Evolutionary conservation across 2,888 invertebrate species (phyloP).

Genomic region (Litoditis marina): DNA sequence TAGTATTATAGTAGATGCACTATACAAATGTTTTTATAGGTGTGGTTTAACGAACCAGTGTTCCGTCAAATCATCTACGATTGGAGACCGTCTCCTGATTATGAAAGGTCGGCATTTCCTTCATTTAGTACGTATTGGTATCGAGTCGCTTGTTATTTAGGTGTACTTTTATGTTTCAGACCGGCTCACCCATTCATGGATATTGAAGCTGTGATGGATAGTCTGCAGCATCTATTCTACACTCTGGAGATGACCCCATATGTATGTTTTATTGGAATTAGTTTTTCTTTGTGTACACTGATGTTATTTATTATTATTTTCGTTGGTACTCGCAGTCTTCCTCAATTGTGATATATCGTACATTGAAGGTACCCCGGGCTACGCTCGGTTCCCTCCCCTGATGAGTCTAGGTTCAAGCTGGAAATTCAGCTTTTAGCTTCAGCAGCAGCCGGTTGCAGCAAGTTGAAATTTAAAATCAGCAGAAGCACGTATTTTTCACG

Average conservation of each 20-base stretch:
- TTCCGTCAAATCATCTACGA: conserved; percentile 59
- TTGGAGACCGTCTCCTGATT: conserved; percentile 41
- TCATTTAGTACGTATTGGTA: background rate
- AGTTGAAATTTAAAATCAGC: no score
- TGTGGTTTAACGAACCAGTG: conserved; percentile 58
- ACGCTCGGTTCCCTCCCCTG: no score
- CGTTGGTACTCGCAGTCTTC: no score
- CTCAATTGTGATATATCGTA: no score
- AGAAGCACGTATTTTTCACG: no score
- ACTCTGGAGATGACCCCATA: conserved; percentile 54
- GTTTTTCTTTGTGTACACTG: background rate
- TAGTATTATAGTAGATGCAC: background rate
- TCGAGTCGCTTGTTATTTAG: background rate
- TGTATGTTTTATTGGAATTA: conserved; percentile 29
- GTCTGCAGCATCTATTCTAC: conserved; percentile 53
- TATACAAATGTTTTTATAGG: conserved; percentile 27
- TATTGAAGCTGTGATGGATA: conserved; percentile 51
- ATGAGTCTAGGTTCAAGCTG: no score
- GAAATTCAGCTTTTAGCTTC: no score
- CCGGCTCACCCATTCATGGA: conserved; percentile 44
- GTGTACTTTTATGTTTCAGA: conserved; percentile 6
- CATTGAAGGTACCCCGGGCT: no score
- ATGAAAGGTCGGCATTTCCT: conserved; percentile 20
- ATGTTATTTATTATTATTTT: background rate
- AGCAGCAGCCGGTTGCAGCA: no score